phyloP scores from a whole-genome alignment of 1,140 invertebrate genomes.

The Drosophila mayri region DNA sequence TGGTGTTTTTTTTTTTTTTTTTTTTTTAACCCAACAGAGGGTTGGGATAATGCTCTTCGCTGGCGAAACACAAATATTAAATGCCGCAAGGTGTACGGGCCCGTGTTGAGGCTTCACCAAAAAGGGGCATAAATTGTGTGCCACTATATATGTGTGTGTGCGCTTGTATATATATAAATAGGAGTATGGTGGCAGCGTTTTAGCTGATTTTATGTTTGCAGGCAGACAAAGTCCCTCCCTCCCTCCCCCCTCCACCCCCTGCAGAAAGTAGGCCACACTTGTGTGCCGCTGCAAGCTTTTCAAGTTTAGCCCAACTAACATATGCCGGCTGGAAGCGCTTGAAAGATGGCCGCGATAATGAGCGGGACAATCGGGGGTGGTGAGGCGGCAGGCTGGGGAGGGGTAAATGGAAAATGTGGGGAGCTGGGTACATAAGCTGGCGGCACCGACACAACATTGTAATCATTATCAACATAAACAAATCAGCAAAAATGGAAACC shows the following conservation, averaged over 20 bases:
- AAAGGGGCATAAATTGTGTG: constrained; percentile 64
- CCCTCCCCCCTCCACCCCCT: background rate
- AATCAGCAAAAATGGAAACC: constrained; percentile 59
- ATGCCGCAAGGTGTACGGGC: constrained; percentile 75
- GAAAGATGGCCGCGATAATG: constrained; percentile 77
- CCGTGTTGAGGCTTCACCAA: constrained; percentile 68
- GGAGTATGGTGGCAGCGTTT: constrained; percentile 67
- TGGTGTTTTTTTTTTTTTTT: background rate
- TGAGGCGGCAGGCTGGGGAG: background rate
- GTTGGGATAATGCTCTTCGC: constrained; percentile 25
- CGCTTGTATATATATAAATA: constrained; percentile 14
- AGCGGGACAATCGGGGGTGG: constrained; percentile 37
- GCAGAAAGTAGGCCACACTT: constrained; percentile 74
- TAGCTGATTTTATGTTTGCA: constrained; percentile 75
- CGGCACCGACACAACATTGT: constrained; percentile 66
- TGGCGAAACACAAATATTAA: constrained; percentile 77
- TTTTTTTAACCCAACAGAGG: constrained; percentile 52
- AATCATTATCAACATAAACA: constrained; percentile 81
- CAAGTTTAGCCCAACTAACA: constrained; percentile 80
- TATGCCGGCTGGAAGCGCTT: constrained; percentile 68
- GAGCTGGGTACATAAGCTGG: background rate
- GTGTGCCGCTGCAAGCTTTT: constrained; percentile 60
- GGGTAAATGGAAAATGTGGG: background rate
- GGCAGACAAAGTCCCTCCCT: constrained; percentile 19
- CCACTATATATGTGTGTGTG: constrained; percentile 22